Base-by-base conservation (phyloP, 92 coral and sea anemone genomes). In the Phenganax marumi region DNA sequence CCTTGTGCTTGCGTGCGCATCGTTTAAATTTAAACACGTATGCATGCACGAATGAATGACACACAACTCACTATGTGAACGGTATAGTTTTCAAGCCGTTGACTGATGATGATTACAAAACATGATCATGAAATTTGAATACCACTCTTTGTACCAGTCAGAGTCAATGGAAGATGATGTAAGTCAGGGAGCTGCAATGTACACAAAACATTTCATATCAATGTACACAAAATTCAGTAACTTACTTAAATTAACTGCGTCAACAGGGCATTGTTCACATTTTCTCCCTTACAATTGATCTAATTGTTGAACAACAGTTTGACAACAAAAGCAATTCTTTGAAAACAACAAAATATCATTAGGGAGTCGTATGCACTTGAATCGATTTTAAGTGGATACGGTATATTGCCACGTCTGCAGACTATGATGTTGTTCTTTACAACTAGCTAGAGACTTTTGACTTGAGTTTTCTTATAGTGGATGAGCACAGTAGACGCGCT, bases 391-490 rank as follows among this genome's bases (percentile, higher is more conserved):
- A 11, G 50, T 25, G 16, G 3, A 33, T 33, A 33, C 68, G 68
- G 68, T 62, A 62, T 39, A 62, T 21, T 23, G 43, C 68, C 3
- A 25, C 13, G 22, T 9, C 33, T 18, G 48, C 9, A 68, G 14
- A 7, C 19, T n/a, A 25, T 43, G 52, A 25, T 19, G 46, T 12
- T 46, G 54, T 70, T 70, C 26, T 8, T 77, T 57, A 46, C 43
- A 43, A 11, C 18, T 77, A 24, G 10, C 18, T 33, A 8, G 50
- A 7, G 71, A 43, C 61, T 63, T 78, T 33, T 33, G 43, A 78
- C 33, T 50, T 78, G 83, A n/a, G 58, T 78, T 58, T 78, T 78
- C 52, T 61, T 78, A 19, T 78, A 78, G 47, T 21, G 55, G 49
- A 78, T 78, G 6, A 61, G 50, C 12, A 78, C 83, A 14, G 46